These are phyloP conservation scores for Carollia perspicillata DNA, from an alignment of 2,113 vertebrate genomes.

Conservation along the genomic window DNA sequence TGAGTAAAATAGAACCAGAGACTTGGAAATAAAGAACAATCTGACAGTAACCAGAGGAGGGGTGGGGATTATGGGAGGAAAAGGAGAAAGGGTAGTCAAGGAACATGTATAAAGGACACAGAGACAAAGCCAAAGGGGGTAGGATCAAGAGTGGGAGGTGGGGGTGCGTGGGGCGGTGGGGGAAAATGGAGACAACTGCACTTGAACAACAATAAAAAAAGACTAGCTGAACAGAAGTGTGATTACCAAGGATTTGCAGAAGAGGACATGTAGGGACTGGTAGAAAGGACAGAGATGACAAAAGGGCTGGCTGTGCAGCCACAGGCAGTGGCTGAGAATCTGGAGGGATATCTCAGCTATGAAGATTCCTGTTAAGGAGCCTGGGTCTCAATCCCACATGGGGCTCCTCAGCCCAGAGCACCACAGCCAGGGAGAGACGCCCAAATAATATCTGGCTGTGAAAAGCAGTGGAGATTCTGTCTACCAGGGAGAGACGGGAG, in stretches of 20 bases:
- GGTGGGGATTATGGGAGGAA: too few species aligned
- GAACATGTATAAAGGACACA: too few species aligned
- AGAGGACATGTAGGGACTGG: too few species aligned
- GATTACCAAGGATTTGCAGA: neutral
- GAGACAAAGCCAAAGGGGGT: too few species aligned
- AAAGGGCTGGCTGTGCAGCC: neutral
- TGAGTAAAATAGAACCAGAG: too few species aligned
- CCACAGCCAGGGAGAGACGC: neutral
- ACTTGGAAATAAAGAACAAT: too few species aligned
- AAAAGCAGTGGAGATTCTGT: neutral
- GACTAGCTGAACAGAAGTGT: neutral
- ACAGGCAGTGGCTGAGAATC: neutral
- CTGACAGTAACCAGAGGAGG: too few species aligned
- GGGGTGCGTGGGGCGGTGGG: too few species aligned
- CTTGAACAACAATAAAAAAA: neutral
- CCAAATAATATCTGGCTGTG: neutral
- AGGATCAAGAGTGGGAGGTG: too few species aligned
- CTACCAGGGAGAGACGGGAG: neutral
- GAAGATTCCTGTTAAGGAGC: neutral
- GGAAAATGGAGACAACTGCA: too few species aligned
- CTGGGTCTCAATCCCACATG: neutral
- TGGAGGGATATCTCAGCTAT: neutral
- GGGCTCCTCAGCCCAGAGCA: neutral
- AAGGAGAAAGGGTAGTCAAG: too few species aligned
- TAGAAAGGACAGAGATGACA: neutral